Percentiles rank a stretch among this genome's conserved stretches.
phyloP scores from a whole-genome alignment of 1,140 invertebrate genomes.

The Drosophila ambigua region DNA sequence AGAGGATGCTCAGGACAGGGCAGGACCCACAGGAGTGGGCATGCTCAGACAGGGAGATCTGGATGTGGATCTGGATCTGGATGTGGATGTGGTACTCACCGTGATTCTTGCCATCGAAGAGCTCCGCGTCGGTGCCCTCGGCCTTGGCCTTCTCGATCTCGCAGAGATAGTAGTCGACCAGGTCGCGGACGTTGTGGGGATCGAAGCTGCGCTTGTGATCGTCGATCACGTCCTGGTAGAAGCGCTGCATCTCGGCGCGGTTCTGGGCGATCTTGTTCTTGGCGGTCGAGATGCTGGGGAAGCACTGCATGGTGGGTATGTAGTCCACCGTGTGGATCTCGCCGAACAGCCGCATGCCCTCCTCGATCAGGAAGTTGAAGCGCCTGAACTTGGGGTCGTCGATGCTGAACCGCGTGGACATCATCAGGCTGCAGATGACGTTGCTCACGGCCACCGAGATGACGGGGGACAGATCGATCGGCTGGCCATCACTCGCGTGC shows the following conservation, averaged over 20 bases:
- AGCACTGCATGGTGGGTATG: conserved; percentile 87
- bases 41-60: not conserved
- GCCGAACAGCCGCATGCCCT: conserved; percentile 94
- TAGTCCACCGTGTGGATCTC: conserved; percentile 89
- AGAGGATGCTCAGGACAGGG: not conserved
- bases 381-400: conserved; percentile 90
- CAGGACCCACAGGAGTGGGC: not conserved
- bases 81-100: conserved; percentile 46
- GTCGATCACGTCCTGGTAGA: conserved; percentile 93
- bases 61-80: not conserved
- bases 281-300: conserved; percentile 89
- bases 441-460: conserved; percentile 94
- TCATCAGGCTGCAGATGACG: conserved; percentile 95
- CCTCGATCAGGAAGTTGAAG: conserved; percentile 93
- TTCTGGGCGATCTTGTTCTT: conserved; percentile 92
- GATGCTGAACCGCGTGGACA: conserved; percentile 93
- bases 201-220: conserved; percentile 91
- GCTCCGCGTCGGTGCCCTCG: conserved; percentile 88
- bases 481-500: conserved; percentile 85
- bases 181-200: conserved; percentile 90
- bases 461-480: conserved; percentile 89
- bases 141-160: conserved; percentile 92
- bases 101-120: conserved; percentile 90
- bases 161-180: conserved; percentile 93
- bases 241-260: conserved; percentile 91